A percentile compares a stretch with the other conserved stretches of the same genome.
phyloP scores from a whole-genome alignment of 2,797 vertebrate genomes.

The Eulemur mongoz region DNA sequence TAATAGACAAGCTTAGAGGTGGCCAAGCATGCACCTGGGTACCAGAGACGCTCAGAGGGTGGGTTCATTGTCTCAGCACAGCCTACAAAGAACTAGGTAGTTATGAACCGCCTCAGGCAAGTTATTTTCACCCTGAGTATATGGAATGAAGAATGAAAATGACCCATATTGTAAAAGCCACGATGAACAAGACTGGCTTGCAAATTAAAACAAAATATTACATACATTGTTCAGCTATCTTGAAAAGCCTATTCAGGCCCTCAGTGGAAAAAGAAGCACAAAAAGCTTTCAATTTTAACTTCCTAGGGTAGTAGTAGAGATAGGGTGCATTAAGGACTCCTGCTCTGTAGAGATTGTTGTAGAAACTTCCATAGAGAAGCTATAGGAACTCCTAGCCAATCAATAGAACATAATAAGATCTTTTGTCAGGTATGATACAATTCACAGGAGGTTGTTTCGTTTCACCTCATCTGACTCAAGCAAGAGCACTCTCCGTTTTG shows the following conservation, averaged over 20 bases:
- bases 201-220: conserved; percentile 63
- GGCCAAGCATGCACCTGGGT: neutral
- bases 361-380: neutral
- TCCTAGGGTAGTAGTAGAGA: conserved; percentile 31
- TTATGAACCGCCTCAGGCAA: neutral
- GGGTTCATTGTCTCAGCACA: neutral
- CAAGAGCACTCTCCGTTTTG: neutral
- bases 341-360: neutral
- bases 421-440: neutral
- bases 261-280: conserved; percentile 12
- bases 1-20: neutral
- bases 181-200: conserved; percentile 44
- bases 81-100: neutral
- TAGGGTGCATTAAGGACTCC: neutral
- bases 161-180: conserved; percentile 51
- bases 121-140: conserved; percentile 31
- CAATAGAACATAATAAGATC: conserved; percentile 49
- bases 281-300: conserved; percentile 55
- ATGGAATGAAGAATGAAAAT: conserved; percentile 54
- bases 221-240: conserved; percentile 24
- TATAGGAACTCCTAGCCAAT: conserved; percentile 10
- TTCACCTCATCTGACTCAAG: neutral
- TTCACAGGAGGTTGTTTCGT: conserved; percentile 42
- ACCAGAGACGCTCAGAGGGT: neutral
- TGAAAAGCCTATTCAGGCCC: conserved; percentile 38